These are phyloP conservation scores for Myanophis thanlyinensis DNA, from an alignment of 2,113 vertebrate genomes.

Conservation along the genomic window DNA sequence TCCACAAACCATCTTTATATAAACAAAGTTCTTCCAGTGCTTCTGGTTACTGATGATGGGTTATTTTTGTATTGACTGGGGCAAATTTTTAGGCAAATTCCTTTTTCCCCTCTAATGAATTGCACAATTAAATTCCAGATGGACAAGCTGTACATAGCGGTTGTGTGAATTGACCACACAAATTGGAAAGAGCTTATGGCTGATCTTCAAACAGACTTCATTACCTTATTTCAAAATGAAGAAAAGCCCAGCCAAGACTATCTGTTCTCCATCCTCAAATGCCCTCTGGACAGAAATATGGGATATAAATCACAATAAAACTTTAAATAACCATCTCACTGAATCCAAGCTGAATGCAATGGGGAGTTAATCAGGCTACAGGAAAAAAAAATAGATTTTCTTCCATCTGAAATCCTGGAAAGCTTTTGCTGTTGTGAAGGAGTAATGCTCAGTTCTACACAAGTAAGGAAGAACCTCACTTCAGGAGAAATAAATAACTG, in stretches of 20 bases:
- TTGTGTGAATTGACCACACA: background rate
- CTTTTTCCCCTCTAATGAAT: background rate
- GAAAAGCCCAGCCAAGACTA: background rate
- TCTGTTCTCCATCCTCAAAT: background rate
- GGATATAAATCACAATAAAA: background rate
- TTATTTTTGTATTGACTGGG: background rate
- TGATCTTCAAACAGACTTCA: background rate
- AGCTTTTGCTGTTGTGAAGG: background rate
- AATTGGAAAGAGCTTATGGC: background rate
- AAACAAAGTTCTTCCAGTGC: background rate
- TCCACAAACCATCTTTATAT: background rate
- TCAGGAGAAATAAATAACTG: background rate
- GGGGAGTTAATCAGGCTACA: background rate
- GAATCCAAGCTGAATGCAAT: background rate
- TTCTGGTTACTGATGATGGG: background rate
- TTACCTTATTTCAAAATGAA: background rate
- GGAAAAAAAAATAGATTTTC: background rate
- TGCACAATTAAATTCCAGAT: background rate
- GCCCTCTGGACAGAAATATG: background rate
- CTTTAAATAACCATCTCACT: background rate
- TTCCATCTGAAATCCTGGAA: background rate
- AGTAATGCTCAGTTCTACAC: background rate
- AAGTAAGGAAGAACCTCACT: background rate
- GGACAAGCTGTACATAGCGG: background rate
- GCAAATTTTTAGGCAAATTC: background rate